phyloP scores from a whole-genome alignment of 2,113 vertebrate genomes.

The Synodontis membranacea region DNA sequence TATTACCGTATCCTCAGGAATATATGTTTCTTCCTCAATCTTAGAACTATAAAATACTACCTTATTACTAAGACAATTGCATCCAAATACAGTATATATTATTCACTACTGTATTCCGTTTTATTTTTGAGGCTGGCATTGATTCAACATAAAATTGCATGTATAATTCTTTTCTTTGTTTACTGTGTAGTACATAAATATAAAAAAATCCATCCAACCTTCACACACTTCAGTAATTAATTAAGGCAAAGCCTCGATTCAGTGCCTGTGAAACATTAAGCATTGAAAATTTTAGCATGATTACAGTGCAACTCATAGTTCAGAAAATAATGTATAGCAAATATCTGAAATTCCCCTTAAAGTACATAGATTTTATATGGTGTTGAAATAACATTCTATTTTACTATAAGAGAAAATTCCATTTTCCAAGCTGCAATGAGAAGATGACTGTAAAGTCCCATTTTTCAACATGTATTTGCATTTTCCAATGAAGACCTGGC shows the following conservation, averaged over 20 bases:
- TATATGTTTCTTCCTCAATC: too few relatives aligned
- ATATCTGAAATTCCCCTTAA: background rate
- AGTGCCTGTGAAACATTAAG: background rate
- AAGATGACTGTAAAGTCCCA: constrained; percentile 38
- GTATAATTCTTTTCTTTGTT: background rate
- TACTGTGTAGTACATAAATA: background rate
- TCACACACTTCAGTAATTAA: background rate
- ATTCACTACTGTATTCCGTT: too few relatives aligned
- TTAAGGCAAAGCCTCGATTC: background rate
- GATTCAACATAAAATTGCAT: background rate
- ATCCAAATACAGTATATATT: too few relatives aligned
- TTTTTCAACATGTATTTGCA: constrained; percentile 48
- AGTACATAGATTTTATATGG: background rate
- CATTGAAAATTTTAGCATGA: too few relatives aligned
- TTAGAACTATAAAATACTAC: too few relatives aligned
- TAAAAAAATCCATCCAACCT: background rate
- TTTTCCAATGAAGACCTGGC: constrained; percentile 57
- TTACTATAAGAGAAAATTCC: constrained; percentile 16
- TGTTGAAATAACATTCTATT: background rate
- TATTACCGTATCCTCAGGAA: too few relatives aligned
- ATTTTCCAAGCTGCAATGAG: constrained; percentile 54
- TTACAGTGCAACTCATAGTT: background rate
- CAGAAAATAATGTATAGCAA: background rate
- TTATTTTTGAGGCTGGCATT: background rate
- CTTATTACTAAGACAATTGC: too few relatives aligned